phyloP scores from a whole-genome alignment of 2,888 invertebrate species.

The Danaus chrysippus region DNA sequence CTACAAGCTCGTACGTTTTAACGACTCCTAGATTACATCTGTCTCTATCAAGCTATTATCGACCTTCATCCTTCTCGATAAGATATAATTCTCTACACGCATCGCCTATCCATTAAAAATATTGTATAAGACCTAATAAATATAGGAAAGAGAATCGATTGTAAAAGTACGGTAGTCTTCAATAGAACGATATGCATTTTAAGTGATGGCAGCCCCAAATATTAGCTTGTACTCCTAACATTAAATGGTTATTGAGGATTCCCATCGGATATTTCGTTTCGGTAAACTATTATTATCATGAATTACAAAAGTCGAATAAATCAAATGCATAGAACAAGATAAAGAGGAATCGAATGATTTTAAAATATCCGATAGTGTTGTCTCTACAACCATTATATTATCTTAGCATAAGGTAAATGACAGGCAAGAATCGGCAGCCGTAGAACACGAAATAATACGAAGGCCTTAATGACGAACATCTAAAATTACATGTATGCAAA shows the following conservation, averaged over 20 bases:
- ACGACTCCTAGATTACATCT: constrained; percentile 60
- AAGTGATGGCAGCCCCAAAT: constrained; percentile 68
- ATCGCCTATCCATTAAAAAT: constrained; percentile 57
- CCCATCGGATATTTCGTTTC: constrained; percentile 13
- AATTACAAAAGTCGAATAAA: too few relatives aligned
- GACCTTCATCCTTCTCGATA: constrained; percentile 53
- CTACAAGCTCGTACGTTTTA: constrained; percentile 69
- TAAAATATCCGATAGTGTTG: constrained; percentile 14
- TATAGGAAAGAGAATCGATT: constrained; percentile 75
- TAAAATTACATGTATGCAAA: background rate
- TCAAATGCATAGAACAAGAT: background rate
- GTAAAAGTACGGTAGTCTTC: constrained; percentile 75
- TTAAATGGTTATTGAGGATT: constrained; percentile 11
- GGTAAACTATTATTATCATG: too few relatives aligned
- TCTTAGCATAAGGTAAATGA: constrained; percentile 58
- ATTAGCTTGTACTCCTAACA: constrained; percentile 42
- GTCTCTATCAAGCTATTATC: constrained; percentile 52
- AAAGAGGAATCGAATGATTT: constrained; percentile 17
- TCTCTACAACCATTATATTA: constrained; percentile 43
- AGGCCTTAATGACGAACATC: too few relatives aligned
- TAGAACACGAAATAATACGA: constrained; percentile 2
- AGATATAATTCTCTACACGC: constrained; percentile 52
- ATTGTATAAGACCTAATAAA: constrained; percentile 74
- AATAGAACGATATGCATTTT: constrained; percentile 78
- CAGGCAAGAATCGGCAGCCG: constrained; percentile 58